Conservation (phyloP, 2,113 vertebrate species). For the Nipponia nippon region DNA sequence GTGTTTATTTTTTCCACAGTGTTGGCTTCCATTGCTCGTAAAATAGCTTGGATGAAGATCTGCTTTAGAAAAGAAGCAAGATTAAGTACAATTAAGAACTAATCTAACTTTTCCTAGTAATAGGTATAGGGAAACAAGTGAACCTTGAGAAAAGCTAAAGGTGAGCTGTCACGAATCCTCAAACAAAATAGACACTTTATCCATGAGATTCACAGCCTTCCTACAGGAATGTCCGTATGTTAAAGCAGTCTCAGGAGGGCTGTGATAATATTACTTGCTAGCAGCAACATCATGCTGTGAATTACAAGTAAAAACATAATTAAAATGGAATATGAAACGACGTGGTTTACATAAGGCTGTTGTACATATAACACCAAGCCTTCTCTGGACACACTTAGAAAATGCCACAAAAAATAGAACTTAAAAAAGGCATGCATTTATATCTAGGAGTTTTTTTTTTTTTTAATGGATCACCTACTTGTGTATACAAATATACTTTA, state of each 20-base stretch:
- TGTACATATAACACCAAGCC: background rate
- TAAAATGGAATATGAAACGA: background rate
- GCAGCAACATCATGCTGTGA: background rate
- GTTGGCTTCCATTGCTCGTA: background rate
- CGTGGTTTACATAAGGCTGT: background rate
- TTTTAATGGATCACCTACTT: background rate
- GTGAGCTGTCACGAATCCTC: background rate
- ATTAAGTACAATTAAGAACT: background rate
- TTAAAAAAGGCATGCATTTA: background rate
- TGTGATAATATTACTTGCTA: background rate
- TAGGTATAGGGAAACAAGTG: background rate
- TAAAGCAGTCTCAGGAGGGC: background rate
- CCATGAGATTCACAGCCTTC: background rate
- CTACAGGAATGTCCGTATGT: background rate
- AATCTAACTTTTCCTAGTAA: background rate
- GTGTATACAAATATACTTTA: background rate
- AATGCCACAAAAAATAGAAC: rapidly evolving
- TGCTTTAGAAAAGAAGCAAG: background rate
- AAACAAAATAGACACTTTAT: background rate
- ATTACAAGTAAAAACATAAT: slow-evolving; percentile 41
- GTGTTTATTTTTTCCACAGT: background rate
- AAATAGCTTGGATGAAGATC: background rate
- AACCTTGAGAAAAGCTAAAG: background rate
- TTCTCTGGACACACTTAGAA: background rate
- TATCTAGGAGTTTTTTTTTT: background rate